phyloP scores from a whole-genome alignment of 2,113 vertebrate species.

The Nyctibius bracteatus region DNA sequence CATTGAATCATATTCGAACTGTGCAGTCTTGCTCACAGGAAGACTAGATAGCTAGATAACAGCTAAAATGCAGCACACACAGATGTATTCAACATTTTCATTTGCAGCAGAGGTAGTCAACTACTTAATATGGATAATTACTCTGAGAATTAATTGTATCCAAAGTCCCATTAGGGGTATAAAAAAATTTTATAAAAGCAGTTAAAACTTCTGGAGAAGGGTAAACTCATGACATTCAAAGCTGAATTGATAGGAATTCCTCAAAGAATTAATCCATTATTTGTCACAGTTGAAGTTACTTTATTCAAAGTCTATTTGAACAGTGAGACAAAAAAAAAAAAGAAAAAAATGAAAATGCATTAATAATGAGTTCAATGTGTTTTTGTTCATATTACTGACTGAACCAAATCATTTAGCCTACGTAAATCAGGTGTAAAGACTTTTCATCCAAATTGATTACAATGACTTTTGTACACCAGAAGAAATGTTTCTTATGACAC shows the following conservation, averaged over 20 bases:
- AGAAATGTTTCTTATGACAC: background rate
- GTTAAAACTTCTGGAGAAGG: constrained; percentile 34
- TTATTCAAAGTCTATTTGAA: background rate
- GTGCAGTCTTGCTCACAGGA: background rate
- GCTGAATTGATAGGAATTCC: constrained; percentile 1
- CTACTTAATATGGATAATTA: background rate
- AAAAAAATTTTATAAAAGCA: constrained; percentile 14
- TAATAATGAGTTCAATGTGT: background rate
- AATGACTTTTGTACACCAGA: background rate
- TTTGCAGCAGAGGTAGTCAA: background rate
- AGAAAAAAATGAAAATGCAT: background rate
- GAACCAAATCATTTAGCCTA: background rate
- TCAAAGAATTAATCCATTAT: constrained; percentile 34
- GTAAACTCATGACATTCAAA: background rate
- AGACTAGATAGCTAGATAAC: background rate
- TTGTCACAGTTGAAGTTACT: constrained; percentile 13
- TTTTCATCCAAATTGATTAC: background rate
- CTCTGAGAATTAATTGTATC: background rate
- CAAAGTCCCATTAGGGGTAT: background rate
- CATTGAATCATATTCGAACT: background rate
- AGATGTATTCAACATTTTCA: background rate
- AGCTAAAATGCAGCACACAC: background rate
- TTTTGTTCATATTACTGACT: background rate
- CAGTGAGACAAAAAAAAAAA: background rate
- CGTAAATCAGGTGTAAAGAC: background rate